Base-by-base conservation (phyloP, 2,888 invertebrate genomes). In the Pseudoips prasinana region DNA sequence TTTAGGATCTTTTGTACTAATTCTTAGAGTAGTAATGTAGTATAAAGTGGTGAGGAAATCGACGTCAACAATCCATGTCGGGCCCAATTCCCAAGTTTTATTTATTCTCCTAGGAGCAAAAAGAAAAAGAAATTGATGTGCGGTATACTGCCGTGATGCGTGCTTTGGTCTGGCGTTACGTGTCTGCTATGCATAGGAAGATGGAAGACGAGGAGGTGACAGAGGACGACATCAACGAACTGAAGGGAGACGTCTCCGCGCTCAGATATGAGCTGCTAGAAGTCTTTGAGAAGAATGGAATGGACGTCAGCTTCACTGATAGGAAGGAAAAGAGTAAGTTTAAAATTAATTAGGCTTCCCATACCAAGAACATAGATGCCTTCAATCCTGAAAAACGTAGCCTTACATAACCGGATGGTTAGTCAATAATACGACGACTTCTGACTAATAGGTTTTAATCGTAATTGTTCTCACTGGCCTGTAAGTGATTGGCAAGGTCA, bases 231-330 rank as follows among this genome's bases (percentile, higher is more conserved):
- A 92, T 98, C 41, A 98, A 97, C 63, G 98, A 98, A 81, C 92
- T 98, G 17, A 98, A 98, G 76, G 95, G 95, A 58, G 98, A 98
- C 61, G 94, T 98, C 23, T 96, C 97, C 0, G 92, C 97, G 0
- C 93, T 98, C 89, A 92, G 97, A 50, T 98, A 95, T 67, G 98
- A 98, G 72, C 90, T 98, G 50, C 87, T 98, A 1, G 97, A 98
- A 58, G 95, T 98, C 18, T 92, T 98, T 27, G 92, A 93, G 47
- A 94, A 91, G 70, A 98, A 96, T 64, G 97, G 97, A 23, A 93
- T 96, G 94, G 94, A 96, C 69, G 92, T 94, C 0, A 93, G 94
- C 0, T 91, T 91, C 23, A 93, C 92, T 8, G 92, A 94, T 43
- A 91, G 91, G 27, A 94, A 92, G 62, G 95, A 95, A 60, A 94